A percentile compares a stretch with the other conserved stretches of the same genome.
These are phyloP conservation scores for Zoanthus sociatus DNA, from an alignment of 92 coral and sea anemone species.

Conservation along the genomic window DNA sequence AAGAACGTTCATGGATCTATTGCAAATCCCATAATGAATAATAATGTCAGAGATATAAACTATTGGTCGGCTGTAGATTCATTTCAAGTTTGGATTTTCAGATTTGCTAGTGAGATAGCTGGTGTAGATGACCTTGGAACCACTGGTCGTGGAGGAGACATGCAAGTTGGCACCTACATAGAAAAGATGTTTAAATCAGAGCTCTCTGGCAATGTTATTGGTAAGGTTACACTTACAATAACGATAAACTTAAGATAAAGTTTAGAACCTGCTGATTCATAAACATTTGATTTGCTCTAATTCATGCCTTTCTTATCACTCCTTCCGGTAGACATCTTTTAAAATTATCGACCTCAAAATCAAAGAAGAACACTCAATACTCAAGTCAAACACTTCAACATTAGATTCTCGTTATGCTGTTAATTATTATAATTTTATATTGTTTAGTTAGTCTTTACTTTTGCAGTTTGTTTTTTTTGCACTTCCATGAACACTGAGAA, in stretches of 20 bases:
- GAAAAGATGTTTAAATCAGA: constrained; percentile 99
- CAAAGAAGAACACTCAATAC: not conserved
- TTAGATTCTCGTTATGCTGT: too few species aligned
- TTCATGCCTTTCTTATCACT: too few species aligned
- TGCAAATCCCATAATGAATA: too few species aligned
- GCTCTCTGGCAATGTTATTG: constrained; percentile 96
- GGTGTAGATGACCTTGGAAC: constrained; percentile 99
- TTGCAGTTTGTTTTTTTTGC: too few species aligned
- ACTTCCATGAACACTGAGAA: too few species aligned
- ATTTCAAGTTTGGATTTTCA: constrained; percentile 26
- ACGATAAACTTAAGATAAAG: not conserved
- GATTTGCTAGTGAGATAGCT: constrained; percentile 99
- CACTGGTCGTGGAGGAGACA: constrained; percentile 97
- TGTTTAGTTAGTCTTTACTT: too few species aligned
- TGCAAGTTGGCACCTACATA: constrained; percentile 99
- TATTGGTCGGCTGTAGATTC: not conserved
- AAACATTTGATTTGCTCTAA: too few species aligned
- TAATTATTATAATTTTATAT: too few species aligned
- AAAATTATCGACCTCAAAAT: not conserved
- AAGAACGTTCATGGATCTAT: too few species aligned
- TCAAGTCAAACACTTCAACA: not conserved
- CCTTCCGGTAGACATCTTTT: not conserved
- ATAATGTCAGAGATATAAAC: too few species aligned
- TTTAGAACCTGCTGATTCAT: too few species aligned
- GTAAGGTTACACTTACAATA: constrained; percentile 40